Evolutionary conservation across 2,797 vertebrate genomes (phyloP).

Genomic region (Otolemur crassicaudatus): DNA sequence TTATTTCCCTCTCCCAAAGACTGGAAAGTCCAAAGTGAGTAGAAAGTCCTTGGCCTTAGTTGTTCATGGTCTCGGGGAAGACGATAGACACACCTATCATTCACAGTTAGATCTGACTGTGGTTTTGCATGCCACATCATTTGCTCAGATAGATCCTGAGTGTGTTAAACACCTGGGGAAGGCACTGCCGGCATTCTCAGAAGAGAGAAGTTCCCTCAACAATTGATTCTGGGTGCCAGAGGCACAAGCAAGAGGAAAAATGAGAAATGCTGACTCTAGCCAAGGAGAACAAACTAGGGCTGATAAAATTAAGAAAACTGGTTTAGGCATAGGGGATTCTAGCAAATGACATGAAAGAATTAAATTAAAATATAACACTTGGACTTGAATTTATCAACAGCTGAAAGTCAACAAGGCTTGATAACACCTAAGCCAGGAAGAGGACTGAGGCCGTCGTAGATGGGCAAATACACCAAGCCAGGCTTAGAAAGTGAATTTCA

Average conservation of each 20-base stretch:
- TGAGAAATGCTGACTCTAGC: not conserved
- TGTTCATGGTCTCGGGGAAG: not conserved
- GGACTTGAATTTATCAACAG: not conserved
- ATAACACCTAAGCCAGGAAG: not conserved
- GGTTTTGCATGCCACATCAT: rapidly evolving
- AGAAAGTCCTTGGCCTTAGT: not conserved
- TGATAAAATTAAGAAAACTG: not conserved
- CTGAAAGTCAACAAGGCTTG: not conserved
- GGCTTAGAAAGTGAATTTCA: not conserved
- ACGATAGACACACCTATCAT: rapidly evolving
- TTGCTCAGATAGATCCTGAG: not conserved
- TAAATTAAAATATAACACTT: not conserved
- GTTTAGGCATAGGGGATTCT: not conserved
- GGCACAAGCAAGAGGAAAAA: not conserved
- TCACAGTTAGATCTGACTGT: rapidly evolving
- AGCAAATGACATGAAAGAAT: not conserved
- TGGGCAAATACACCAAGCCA: not conserved
- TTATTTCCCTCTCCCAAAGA: slow-evolving; percentile 5
- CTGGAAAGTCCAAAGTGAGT: not conserved
- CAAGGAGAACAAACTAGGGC: not conserved
- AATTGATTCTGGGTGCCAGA: too few species aligned
- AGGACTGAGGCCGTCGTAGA: rapidly evolving
- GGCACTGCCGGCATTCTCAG: not conserved
- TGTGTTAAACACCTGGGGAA: not conserved
- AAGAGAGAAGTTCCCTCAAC: not conserved